These are phyloP conservation scores for Daphoenositta chrysoptera DNA, from an alignment of 2,113 vertebrate genomes.

Conservation along the genomic window DNA sequence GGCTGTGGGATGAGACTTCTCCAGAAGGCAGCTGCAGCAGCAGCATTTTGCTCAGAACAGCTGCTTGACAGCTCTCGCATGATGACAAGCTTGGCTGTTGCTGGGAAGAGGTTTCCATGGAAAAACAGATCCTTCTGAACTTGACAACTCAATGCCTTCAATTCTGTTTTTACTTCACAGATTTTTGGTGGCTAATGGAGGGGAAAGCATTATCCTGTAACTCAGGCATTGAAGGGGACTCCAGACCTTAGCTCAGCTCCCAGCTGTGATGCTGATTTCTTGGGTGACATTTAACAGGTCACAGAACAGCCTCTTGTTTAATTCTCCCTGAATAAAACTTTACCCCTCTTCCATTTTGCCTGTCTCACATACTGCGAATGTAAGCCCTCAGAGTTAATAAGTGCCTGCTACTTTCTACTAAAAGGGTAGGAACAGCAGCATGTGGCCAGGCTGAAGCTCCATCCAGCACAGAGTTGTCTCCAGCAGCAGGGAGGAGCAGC, in stretches of 20 bases:
- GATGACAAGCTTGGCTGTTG: neutral
- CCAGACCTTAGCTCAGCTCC: neutral
- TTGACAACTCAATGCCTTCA: neutral
- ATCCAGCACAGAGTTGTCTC: neutral
- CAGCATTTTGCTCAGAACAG: neutral
- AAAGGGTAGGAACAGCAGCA: neutral
- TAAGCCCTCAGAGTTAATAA: neutral
- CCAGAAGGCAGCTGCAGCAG: neutral
- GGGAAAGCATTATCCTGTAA: neutral
- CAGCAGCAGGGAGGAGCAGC: neutral
- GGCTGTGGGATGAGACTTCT: neutral
- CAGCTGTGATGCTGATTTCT: neutral
- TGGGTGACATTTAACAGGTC: neutral
- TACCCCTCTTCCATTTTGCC: neutral
- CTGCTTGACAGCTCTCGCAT: neutral
- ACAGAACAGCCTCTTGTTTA: neutral
- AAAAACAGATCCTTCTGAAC: constrained; percentile 5
- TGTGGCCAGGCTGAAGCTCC: neutral
- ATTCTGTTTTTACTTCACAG: neutral
- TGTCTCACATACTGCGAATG: neutral
- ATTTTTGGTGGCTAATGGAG: neutral
- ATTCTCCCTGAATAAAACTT: neutral
- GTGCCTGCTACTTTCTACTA: neutral
- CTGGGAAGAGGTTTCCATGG: constrained; percentile 29
- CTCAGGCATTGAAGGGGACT: neutral